Conservation (phyloP, 2,797 vertebrate species). For the Chloroceryle amazona region DNA sequence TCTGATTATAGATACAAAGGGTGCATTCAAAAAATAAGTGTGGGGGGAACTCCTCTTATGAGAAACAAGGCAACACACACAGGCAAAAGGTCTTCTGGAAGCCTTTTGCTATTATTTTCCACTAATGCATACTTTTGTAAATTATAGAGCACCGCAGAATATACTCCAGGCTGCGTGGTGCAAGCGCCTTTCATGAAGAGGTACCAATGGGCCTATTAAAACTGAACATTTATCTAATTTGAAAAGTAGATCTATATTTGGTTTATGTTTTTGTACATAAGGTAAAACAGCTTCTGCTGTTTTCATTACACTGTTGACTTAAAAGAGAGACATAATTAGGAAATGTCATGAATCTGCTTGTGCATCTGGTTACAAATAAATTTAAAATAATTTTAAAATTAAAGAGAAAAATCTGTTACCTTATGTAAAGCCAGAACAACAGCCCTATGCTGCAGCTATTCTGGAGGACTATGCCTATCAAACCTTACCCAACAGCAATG, state of each 20-base stretch:
- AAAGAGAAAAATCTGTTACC: neutral
- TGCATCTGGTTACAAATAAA: neutral
- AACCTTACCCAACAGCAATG: neutral
- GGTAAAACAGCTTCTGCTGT: neutral
- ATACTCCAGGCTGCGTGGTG: neutral
- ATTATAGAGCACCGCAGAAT: neutral
- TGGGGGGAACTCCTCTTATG: neutral
- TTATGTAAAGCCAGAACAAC: neutral
- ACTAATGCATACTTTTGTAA: neutral
- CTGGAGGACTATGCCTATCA: neutral
- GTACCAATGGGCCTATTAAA: constrained; percentile 6
- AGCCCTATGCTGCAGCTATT: neutral
- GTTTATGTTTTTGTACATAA: neutral
- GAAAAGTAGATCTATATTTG: neutral
- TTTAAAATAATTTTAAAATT: neutral
- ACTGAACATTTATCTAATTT: constrained; percentile 10
- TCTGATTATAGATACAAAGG: neutral
- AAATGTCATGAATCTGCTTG: neutral
- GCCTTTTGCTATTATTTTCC: constrained; percentile 11
- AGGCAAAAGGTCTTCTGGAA: constrained; percentile 31
- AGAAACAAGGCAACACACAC: neutral
- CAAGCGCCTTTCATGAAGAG: neutral
- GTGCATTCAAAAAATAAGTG: neutral
- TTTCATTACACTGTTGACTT: neutral
- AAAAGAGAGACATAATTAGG: neutral